phyloP scores from a whole-genome alignment of 2,797 vertebrate species.

The Hoplostethus atlanticus region DNA sequence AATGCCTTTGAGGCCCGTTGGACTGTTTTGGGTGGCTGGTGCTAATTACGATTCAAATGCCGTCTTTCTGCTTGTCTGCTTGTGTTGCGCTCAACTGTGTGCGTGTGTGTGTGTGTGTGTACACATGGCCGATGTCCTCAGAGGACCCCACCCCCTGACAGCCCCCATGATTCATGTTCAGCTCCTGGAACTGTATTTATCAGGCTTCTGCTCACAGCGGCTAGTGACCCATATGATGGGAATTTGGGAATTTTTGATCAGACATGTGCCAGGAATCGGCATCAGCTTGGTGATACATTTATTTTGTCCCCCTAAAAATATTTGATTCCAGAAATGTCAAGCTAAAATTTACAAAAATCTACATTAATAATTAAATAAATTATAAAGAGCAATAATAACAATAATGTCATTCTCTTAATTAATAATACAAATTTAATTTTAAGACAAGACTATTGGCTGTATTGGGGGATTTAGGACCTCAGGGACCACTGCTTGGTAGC shows the following conservation, averaged over 20 bases:
- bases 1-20: conserved; percentile 33
- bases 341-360: conserved; percentile 36
- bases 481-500: too few relatives aligned
- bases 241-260: conserved; percentile 28
- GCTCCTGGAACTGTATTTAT: background rate
- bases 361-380: conserved; percentile 12
- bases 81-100: conserved; percentile 18
- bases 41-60: conserved; percentile 61
- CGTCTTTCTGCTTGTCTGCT: conserved; percentile 34
- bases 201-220: conserved; percentile 14
- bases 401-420: too few relatives aligned
- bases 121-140: background rate
- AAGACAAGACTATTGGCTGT: too few relatives aligned
- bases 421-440: too few relatives aligned
- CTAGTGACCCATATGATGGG: conserved; percentile 47
- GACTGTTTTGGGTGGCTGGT: conserved; percentile 33
- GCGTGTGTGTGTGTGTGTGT: background rate
- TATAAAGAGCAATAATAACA: too few relatives aligned
- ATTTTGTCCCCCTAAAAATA: conserved; percentile 21
- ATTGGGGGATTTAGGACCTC: too few relatives aligned
- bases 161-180: conserved; percentile 34
- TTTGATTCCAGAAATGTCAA: conserved; percentile 37
- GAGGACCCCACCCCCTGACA: conserved; percentile 16
- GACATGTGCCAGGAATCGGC: conserved; percentile 1
- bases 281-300: conserved; percentile 17